phyloP scores from a whole-genome alignment of 1,140 invertebrate species.

The Palaemon carinicauda region DNA sequence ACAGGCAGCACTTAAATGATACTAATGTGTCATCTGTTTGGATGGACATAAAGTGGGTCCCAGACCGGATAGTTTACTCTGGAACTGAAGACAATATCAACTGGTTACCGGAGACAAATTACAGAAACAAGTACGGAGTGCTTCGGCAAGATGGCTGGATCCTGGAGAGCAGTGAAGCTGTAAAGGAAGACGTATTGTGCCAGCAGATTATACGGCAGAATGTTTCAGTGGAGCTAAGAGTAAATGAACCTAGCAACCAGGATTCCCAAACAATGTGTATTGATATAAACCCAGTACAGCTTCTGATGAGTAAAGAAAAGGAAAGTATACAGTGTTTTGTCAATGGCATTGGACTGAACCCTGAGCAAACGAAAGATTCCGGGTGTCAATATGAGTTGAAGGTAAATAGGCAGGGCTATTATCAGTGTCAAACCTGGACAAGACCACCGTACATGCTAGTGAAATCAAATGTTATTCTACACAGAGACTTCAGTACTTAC shows the following conservation, averaged over 20 bases:
- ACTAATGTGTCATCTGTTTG: background rate
- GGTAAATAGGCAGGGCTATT: conserved; percentile 1
- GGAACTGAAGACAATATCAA: conserved; percentile 24
- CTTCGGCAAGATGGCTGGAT: conserved; percentile 20
- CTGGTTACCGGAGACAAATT: conserved; percentile 34
- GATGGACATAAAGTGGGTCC: conserved; percentile 22
- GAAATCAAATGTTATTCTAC: conserved; percentile 41
- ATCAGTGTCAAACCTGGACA: conserved; percentile 43
- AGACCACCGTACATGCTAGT: conserved; percentile 6
- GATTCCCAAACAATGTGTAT: conserved; percentile 29
- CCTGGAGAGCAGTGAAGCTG: background rate
- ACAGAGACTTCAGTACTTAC: background rate
- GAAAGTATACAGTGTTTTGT: conserved; percentile 14
- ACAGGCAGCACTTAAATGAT: conserved; percentile 2
- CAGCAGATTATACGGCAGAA: background rate
- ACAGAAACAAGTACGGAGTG: background rate
- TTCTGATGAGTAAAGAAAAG: background rate
- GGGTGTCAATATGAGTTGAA: conserved; percentile 10
- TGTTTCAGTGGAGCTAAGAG: background rate
- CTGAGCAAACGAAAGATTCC: background rate
- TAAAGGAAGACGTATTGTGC: conserved; percentile 11
- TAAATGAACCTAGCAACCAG: background rate
- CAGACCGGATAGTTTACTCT: conserved; percentile 8
- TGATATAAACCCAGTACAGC: background rate
- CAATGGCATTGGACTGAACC: background rate